Evolutionary conservation across 2,797 vertebrate species (phyloP).

Genomic region (Melanitta fusca): DNA sequence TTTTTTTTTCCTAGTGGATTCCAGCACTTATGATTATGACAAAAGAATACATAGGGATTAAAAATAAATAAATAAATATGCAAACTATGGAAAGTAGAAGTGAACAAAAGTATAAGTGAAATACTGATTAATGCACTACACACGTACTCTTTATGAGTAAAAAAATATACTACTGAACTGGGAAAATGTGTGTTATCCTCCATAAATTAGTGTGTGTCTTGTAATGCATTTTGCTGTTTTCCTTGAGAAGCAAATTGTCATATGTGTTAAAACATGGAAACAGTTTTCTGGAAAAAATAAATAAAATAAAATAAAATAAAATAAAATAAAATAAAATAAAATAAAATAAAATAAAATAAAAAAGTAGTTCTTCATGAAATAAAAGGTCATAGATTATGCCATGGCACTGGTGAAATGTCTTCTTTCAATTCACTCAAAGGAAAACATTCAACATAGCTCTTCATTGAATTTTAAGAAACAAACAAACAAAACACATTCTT

Average conservation of each 20-base stretch:
- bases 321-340: too few relatives aligned
- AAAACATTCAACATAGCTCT: not conserved
- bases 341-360: too few relatives aligned
- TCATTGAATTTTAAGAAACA: not conserved
- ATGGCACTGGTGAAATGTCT: not conserved
- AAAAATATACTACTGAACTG: not conserved
- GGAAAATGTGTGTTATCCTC: not conserved
- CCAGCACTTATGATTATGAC: not conserved
- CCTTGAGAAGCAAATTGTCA: not conserved
- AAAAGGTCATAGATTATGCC: not conserved
- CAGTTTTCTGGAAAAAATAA: not conserved
- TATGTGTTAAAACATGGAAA: not conserved
- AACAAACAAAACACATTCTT: not conserved
- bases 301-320: too few relatives aligned
- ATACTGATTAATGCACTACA: constrained; percentile 4
- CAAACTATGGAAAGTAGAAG: not conserved
- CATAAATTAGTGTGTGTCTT: not conserved
- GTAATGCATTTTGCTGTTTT: not conserved
- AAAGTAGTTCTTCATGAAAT: not conserved
- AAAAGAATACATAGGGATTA: not conserved
- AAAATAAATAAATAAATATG: not conserved
- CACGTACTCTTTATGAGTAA: not conserved
- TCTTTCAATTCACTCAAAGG: not conserved
- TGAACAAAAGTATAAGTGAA: not conserved
- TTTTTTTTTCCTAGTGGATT: not conserved